phyloP scores from a whole-genome alignment of 2,888 invertebrate species.

The Chrysolina haemoptera region DNA sequence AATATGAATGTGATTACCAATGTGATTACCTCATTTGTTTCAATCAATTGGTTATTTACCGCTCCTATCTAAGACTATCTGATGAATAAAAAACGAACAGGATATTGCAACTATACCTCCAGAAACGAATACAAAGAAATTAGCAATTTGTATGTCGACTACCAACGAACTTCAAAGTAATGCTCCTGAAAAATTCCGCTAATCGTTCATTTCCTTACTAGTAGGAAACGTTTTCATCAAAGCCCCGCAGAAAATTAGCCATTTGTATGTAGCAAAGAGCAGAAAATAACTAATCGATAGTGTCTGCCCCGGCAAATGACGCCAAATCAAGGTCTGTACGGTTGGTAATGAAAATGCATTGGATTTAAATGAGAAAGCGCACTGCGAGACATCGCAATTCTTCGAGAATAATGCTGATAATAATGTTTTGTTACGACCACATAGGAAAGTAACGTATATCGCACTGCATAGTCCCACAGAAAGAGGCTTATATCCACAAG shows the following conservation, averaged over 20 bases:
- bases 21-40: too few species aligned
- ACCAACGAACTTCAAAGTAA: neutral
- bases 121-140: neutral
- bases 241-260: neutral
- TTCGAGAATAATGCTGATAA: too few species aligned
- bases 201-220: conserved; percentile 4
- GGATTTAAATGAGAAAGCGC: neutral
- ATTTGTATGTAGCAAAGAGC: conserved; percentile 6
- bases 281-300: neutral
- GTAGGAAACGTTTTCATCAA: neutral
- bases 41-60: neutral
- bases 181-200: neutral
- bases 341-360: neutral
- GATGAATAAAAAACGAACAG: neutral
- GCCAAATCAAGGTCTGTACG: neutral
- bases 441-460: too few species aligned
- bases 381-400: too few species aligned
- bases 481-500: too few species aligned
- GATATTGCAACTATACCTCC: neutral
- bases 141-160: neutral
- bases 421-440: too few species aligned
- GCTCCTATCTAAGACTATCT: neutral
- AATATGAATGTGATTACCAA: neutral
- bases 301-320: neutral
- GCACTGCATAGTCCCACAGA: too few species aligned